These are phyloP conservation scores for Lampropteryx suffumata DNA, from an alignment of 2,888 invertebrate genomes.

Conservation along the genomic window DNA sequence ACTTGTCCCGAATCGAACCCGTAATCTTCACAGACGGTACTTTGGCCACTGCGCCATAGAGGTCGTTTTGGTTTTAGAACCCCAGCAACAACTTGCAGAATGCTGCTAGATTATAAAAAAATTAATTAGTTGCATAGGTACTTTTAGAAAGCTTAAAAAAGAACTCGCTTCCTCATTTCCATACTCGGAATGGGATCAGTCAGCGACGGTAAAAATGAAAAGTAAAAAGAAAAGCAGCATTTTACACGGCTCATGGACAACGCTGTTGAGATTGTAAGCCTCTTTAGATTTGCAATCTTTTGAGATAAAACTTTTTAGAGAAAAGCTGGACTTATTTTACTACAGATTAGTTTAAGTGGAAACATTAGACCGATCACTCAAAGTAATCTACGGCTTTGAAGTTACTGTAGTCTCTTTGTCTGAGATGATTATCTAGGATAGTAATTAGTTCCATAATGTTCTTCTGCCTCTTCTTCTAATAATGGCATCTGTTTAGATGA, in stretches of 20 bases:
- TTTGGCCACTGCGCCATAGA: no score
- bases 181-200: conserved; percentile 22
- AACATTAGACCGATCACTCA: not conserved
- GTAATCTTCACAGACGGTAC: no score
- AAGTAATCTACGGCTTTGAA: no score
- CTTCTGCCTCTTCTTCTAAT: no score
- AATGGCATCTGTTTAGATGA: no score
- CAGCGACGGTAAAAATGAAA: conserved; percentile 16
- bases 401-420: no score
- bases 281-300: conserved; percentile 14
- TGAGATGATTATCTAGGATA: no score
- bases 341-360: not conserved
- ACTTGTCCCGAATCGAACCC: no score
- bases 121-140: conserved; percentile 28
- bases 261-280: conserved; percentile 11
- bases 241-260: conserved; percentile 13
- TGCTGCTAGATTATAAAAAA: conserved; percentile 30
- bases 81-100: conserved; percentile 4
- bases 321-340: conserved; percentile 1
- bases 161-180: conserved; percentile 25
- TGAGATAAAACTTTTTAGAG: not conserved
- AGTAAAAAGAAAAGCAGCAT: conserved; percentile 18
- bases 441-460: no score
- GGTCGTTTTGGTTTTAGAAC: no score
- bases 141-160: conserved; percentile 25